Evolutionary conservation across 2,888 invertebrate species (phyloP), one percentile per base, ranked within the genome.

Genomic region (Trachelus stipa): DNA sequence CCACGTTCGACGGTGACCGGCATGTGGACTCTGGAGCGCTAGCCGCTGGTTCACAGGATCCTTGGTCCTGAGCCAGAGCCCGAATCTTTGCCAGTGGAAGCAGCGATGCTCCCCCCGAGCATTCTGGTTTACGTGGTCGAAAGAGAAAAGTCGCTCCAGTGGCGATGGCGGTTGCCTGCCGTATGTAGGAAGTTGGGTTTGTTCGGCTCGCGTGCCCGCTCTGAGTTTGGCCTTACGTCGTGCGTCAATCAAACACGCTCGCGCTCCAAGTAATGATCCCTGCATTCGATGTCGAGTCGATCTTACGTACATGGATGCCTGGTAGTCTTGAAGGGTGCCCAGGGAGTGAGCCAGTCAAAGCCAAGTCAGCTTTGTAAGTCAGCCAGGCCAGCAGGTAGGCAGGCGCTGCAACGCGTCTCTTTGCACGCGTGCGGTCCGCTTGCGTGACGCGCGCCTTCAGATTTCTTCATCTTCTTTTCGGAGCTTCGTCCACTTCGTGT

Each of bases 221-320:
- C 69, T 76, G 86, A 89, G 90, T 90, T 89, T 88, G 87, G 88
- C 86, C 86, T 83, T 86, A 90, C 88, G 89, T 89, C 89, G 88
- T 83, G 87, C 90, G 91, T 91, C 91, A 91, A 91, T 91, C 91
- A 91, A 90, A 82, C 80, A 80, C 80, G 83, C 81, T 80, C 79
- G 77, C 80, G 77, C 80, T 77, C 80, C 80, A 68, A 68, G 78
- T 80, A 81, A 79, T 79, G 81, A 79, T 80, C 80, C 82, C 76
- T 81, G 80, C 78, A 83, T 86, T 85, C 86, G 84, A 87, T 86
- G 86, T 87, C 84, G 82, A 84, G 83, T 84, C 84, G 86, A 86
- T 84, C 84, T 83, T 81, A 79, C 78, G 82, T 83, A 83, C 80
- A 86, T 79, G 79, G 34, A 76, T 74, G 69, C 34, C 77, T 82